Base-by-base conservation (phyloP, 1,140 invertebrate genomes). In the Brachionus angularis region DNA sequence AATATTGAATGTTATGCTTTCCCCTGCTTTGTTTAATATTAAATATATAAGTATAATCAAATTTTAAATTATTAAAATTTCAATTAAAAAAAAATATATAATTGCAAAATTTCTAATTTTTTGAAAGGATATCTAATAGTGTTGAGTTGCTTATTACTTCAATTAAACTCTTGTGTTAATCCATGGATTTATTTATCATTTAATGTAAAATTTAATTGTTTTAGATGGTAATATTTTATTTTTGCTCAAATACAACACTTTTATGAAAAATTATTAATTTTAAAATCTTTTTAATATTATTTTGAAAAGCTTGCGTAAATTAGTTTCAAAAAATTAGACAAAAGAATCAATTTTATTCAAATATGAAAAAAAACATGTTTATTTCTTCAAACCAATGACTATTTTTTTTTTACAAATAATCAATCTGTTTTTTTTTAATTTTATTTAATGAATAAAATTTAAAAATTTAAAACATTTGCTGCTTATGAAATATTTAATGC, bases 181-280 rank as follows among this genome's bases (percentile, higher is more conserved):
- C 62, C 62, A 18, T 67, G 62, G 62, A 47, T 67, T 18, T 67
- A 67, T 67, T 27, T 67, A n/a, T 67, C 42, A 10, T 67, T 67
- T 21, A 67, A 67, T 47, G 31, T 67, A 18, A 29, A 47, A 47
- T 58, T 58, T 23, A 58, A 58, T 39, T 58, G 53, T 58, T 23
- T 58, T 1, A 58, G 39, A 58, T 23, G 36, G 53, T 58, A 39
- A 58, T 31, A 23, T 23, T 12, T 25, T 14, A 12, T 58, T 14
- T 58, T 58, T 7, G 36, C 39, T 58, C 25, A 39, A 39, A 58
- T 12, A 31, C 5, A n/a, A 12, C 1, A 39, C n/a, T 14, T 18
- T 23, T 58, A 21, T 25, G 39, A 21, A 25, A 23, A 39, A 25
- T 39, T 58, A 2, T 39, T 58, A 58, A 23, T 58, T 58, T 58